These are phyloP conservation scores for Pseudoips prasinana DNA, from an alignment of 2,888 invertebrate species.

Conservation along the genomic window DNA sequence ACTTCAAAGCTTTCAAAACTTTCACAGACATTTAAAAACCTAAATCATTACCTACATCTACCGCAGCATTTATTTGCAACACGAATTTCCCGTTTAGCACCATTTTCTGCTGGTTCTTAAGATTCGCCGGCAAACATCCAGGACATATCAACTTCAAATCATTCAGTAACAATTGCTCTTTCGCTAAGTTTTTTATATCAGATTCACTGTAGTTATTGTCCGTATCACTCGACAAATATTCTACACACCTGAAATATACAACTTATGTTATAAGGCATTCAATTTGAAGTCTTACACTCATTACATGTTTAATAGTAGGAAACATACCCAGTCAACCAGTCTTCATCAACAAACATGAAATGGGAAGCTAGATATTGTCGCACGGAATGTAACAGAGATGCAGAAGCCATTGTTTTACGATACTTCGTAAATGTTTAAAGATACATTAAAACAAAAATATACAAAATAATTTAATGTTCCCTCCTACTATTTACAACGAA, in stretches of 20 bases:
- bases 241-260: conserved; percentile 68
- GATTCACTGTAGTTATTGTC: conserved; percentile 56
- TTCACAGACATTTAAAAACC: too few species aligned
- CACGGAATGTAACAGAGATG: conserved; percentile 40
- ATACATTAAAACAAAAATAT: too few species aligned
- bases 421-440: too few species aligned
- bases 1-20: too few species aligned
- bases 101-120: conserved; percentile 67
- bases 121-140: conserved; percentile 81
- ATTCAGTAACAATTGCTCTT: conserved; percentile 85
- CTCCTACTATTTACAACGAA: too few species aligned
- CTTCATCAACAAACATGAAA: conserved; percentile 61
- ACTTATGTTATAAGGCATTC: background rate
- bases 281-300: background rate
- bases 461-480: too few species aligned
- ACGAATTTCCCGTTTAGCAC: conserved; percentile 79
- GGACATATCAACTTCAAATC: conserved; percentile 85
- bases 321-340: conserved; percentile 66
- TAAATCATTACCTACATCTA: conserved; percentile 79
- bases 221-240: conserved; percentile 74
- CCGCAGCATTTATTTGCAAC: conserved; percentile 83
- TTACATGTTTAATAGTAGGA: background rate
- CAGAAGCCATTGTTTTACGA: conserved; percentile 19
- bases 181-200: conserved; percentile 81
- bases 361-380: conserved; percentile 53